phyloP scores from a whole-genome alignment of 2,113 vertebrate genomes.

The Amphiprion ocellaris region DNA sequence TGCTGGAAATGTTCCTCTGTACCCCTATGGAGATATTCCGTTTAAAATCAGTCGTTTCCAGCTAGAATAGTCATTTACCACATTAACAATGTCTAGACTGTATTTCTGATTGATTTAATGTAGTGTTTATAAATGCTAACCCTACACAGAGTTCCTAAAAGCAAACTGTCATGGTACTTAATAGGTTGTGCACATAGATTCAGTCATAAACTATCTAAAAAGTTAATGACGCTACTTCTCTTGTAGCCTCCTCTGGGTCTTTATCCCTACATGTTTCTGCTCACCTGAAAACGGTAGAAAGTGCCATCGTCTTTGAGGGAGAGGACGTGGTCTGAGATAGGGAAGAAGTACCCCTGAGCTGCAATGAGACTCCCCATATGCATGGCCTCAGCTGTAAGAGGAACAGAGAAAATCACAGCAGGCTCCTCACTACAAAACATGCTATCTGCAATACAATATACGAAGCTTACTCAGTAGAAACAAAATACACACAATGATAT shows the following conservation, averaged over 20 bases:
- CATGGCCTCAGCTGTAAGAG: slow-evolving; percentile 92
- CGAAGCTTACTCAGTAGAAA: background rate
- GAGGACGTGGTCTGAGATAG: slow-evolving; percentile 97
- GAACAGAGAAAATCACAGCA: background rate
- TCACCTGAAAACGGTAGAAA: slow-evolving; percentile 98
- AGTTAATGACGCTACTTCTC: background rate
- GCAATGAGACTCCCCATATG: slow-evolving; percentile 96
- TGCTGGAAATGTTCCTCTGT: too few species aligned
- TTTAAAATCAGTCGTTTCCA: too few species aligned
- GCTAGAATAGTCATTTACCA: too few species aligned
- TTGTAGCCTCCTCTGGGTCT: background rate
- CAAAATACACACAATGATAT: background rate
- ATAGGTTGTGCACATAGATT: background rate
- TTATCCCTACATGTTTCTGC: slow-evolving; percentile 30
- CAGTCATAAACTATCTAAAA: background rate
- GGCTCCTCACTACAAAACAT: background rate
- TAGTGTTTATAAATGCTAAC: too few species aligned
- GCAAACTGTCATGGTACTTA: background rate
- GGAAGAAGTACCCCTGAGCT: slow-evolving; percentile 97
- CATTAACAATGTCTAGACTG: too few species aligned
- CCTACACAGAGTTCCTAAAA: background rate
- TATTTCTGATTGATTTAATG: too few species aligned
- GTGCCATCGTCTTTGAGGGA: slow-evolving; percentile 96
- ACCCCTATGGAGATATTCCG: too few species aligned
- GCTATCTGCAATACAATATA: background rate